Evolutionary conservation across 1,140 invertebrate species (phyloP).

Genomic region (Conopomorpha cramerella): DNA sequence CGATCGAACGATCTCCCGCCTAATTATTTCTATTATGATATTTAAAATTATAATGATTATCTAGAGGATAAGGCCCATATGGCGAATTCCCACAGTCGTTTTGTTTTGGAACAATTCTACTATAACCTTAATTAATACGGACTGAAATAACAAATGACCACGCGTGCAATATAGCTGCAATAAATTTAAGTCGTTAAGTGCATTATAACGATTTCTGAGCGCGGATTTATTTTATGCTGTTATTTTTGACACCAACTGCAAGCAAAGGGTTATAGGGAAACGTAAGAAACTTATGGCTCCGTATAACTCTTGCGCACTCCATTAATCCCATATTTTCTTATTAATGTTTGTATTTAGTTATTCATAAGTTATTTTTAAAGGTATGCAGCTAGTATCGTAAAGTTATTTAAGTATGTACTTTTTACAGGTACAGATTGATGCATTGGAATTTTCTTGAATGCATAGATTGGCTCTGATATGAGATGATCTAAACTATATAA

Average conservation of each 20-base stretch:
- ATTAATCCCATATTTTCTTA: no score
- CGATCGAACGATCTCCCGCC: slow-evolving; percentile 39
- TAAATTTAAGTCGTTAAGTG: slow-evolving; percentile 9
- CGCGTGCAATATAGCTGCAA: slow-evolving; percentile 8
- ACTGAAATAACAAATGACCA: slow-evolving; percentile 12
- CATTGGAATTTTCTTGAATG: no score
- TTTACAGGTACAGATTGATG: no score
- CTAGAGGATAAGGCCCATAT: slow-evolving; percentile 17
- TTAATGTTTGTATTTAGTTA: no score
- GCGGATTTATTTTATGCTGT: slow-evolving; percentile 4
- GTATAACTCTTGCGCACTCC: background rate
- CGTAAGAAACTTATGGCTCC: background rate
- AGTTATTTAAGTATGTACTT: no score
- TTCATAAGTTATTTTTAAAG: no score
- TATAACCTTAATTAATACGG: slow-evolving; percentile 17
- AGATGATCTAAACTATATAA: no score
- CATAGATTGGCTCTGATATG: no score
- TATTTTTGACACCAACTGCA: background rate
- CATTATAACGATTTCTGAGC: slow-evolving; percentile 6
- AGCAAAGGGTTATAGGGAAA: background rate
- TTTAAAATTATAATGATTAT: slow-evolving; percentile 50
- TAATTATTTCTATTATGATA: slow-evolving; percentile 60
- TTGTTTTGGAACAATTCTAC: slow-evolving; percentile 14
- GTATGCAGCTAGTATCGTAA: no score
- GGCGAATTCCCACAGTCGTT: slow-evolving; percentile 40